phyloP scores from a whole-genome alignment of 2,797 vertebrate species.

The Parauchenoglanis punctatus region DNA sequence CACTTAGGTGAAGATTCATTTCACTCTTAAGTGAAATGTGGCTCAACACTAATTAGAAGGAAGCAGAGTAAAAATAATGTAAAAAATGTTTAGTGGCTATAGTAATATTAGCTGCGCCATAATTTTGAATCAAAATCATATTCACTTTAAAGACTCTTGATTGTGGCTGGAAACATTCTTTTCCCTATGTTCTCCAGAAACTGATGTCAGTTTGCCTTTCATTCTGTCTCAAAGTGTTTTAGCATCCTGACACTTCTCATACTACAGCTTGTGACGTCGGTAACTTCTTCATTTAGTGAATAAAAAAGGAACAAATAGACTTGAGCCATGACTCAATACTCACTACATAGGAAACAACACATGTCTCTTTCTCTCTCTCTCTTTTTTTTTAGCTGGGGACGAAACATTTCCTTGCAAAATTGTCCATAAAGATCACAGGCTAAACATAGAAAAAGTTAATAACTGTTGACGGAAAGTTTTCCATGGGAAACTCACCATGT shows the following conservation, averaged over 20 bases:
- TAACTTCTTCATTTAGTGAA: not conserved
- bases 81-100: not conserved
- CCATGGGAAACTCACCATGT: constrained; percentile 46
- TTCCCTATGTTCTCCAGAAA: not conserved
- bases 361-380: not conserved
- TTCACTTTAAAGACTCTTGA: not conserved
- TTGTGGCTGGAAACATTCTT: not conserved
- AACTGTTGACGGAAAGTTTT: constrained; percentile 50
- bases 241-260: not conserved
- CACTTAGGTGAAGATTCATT: not conserved
- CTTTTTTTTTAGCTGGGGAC: not conserved
- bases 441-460: constrained; percentile 43
- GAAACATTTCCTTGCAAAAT: constrained; percentile 31
- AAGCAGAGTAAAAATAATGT: not conserved
- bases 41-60: not conserved
- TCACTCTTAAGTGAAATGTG: not conserved
- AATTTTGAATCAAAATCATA: not conserved
- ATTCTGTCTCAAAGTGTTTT: not conserved
- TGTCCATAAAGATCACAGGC: constrained; percentile 23
- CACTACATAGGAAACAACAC: not conserved
- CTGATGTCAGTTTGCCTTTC: not conserved
- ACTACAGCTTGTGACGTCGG: not conserved
- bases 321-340: constrained; percentile 3
- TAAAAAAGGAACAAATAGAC: not conserved
- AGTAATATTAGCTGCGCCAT: not conserved